Evolutionary conservation across 2,113 vertebrate genomes (phyloP).

Genomic region (Sapajus apella): DNA sequence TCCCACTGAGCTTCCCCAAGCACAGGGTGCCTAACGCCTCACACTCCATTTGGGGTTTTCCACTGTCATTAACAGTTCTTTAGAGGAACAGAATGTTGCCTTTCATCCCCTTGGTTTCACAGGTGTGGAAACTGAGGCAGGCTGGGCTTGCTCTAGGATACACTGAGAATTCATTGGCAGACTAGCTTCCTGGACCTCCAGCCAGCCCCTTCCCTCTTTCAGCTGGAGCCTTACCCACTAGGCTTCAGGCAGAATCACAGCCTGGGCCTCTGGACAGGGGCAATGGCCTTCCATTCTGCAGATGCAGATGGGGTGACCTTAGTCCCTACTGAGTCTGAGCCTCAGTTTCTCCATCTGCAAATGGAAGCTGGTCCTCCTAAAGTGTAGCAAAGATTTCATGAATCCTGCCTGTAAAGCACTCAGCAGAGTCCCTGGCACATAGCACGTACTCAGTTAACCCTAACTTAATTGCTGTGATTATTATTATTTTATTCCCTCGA

Average conservation of each 20-base stretch:
- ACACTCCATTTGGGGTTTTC: not conserved
- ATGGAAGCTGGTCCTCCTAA: not conserved
- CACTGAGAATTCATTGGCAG: not conserved
- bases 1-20: not conserved
- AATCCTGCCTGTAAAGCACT: not conserved
- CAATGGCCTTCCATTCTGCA: not conserved
- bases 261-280: not conserved
- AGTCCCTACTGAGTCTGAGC: not conserved
- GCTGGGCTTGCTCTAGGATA: not conserved
- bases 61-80: not conserved
- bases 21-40: not conserved
- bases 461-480: not conserved
- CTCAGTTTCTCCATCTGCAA: slow-evolving; percentile 11
- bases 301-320: not conserved
- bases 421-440: not conserved
- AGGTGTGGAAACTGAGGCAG: not conserved
- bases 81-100: not conserved
- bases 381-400: not conserved
- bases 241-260: not conserved
- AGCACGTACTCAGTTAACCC: not conserved
- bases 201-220: not conserved
- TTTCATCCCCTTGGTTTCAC: not conserved
- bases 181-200: not conserved
- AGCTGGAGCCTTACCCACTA: not conserved
- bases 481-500: too few species aligned